A percentile compares a stretch with the other conserved stretches of the same genome.
Evolutionary conservation across 2,797 vertebrate species (phyloP).

Genomic region (Manis pentadactyla): DNA sequence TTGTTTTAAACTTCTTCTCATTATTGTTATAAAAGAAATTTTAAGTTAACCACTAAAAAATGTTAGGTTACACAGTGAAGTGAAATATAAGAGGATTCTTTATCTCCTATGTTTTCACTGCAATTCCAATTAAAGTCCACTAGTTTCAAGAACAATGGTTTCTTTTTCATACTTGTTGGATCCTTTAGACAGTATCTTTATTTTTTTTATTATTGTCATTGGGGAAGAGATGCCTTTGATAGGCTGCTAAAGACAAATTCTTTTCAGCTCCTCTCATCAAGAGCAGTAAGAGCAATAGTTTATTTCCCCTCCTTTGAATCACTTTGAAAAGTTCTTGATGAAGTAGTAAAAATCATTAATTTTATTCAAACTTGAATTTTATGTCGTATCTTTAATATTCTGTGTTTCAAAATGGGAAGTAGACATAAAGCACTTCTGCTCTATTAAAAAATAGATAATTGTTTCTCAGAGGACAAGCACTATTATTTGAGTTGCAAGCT

Average conservation of each 20-base stretch:
- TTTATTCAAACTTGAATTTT: constrained; percentile 7
- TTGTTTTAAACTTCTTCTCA: background rate
- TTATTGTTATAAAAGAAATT: background rate
- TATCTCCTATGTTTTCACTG: background rate
- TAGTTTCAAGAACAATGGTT: background rate
- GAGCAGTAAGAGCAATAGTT: background rate
- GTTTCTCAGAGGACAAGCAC: background rate
- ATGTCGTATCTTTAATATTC: background rate
- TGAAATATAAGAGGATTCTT: background rate
- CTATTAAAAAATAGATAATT: background rate
- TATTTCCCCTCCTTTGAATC: background rate
- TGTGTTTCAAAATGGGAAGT: background rate
- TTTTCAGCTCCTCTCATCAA: background rate
- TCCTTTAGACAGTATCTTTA: background rate
- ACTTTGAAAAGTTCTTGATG: background rate
- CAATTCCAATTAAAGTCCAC: background rate
- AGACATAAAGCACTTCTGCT: background rate
- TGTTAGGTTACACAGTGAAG: background rate
- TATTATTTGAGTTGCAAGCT: constrained; percentile 27
- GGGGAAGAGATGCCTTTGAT: background rate
- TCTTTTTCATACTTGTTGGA: background rate
- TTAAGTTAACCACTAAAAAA: background rate
- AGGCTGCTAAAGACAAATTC: background rate
- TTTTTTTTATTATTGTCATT: background rate
- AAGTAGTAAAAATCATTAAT: background rate